Base-by-base conservation (phyloP, 2,888 invertebrate species). In the Caenorhabditis parvicauda region DNA sequence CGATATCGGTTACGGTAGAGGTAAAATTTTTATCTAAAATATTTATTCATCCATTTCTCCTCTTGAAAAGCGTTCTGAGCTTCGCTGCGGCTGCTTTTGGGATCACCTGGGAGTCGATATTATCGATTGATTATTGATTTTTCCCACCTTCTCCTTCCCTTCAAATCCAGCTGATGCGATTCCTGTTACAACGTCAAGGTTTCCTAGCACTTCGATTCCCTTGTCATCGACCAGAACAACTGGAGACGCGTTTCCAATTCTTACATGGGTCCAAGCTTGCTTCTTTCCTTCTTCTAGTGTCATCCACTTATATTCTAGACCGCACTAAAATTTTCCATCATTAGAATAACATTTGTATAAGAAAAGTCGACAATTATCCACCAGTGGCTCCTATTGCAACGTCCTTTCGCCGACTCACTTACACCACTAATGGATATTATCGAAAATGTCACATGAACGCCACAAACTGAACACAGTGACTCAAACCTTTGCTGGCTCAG, bases 101-200 rank as follows among this genome's bases (percentile, higher is more conserved):
- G 45, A 65, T 61, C 32, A n/a, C n/a, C n/a, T n/a, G n/a, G n/a
- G n/a, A n/a, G n/a, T n/a, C n/a, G n/a, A 50, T 12, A 32, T 12
- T 14, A 32, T 32, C 9, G 9, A 32, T 14, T 12, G 14, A 32
- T 12, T 14, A 12, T 9, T 35, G n/a, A n/a, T n/a, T n/a, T n/a
- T n/a, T n/a, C n/a, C n/a, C n/a, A 59, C 53, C 52, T 70, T 66
- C 52, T 72, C 70, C 56, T 70, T 72, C 48, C 72, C 72, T 42
- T 59, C 67, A 42, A 52, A 70, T 21, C 73, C 73, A 39, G 67
- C 67, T 29, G 66, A 60, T 9, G 73, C 72, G 29, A 59, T 63
- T 52, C 70, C 72, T 43, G 46, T 58, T 14, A 50, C 50, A 48
- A 69, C 49, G 59, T 70, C 60, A 48, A 73, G 45, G 52, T 73